Percentiles rank a stretch among this genome's conserved stretches.
These are phyloP conservation scores for Scatophagus argus DNA, from an alignment of 2,113 vertebrate species.

Conservation along the genomic window DNA sequence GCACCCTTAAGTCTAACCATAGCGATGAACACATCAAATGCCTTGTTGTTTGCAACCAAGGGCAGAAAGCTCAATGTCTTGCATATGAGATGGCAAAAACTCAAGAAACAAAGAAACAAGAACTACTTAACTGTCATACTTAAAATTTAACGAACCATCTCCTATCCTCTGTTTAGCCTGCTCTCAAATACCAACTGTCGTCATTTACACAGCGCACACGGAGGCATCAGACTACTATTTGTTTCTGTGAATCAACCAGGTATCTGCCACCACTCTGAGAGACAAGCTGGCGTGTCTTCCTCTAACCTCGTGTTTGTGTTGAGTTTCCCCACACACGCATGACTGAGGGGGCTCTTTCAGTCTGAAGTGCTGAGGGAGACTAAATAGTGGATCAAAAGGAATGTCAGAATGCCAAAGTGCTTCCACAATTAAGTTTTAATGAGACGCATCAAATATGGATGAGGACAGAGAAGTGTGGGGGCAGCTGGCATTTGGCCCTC, in stretches of 20 bases:
- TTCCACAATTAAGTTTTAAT: constrained; percentile 78
- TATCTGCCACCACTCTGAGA: background rate
- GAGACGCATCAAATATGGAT: constrained; percentile 76
- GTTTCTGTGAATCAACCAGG: constrained; percentile 8
- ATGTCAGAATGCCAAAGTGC: constrained; percentile 65
- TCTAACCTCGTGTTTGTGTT: constrained; percentile 15
- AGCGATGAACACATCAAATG: background rate
- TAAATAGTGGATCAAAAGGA: constrained; percentile 68
- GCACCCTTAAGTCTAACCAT: background rate
- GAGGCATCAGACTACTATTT: constrained; percentile 8
- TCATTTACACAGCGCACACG: constrained; percentile 8
- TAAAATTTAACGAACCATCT: constrained; percentile 51
- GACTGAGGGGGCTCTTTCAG: constrained; percentile 35
- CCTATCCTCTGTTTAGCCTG: constrained; percentile 23
- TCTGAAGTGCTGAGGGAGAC: constrained; percentile 59
- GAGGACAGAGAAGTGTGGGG: constrained; percentile 65
- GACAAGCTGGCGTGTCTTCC: constrained; percentile 18
- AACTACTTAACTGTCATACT: constrained; percentile 17
- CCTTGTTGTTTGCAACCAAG: background rate
- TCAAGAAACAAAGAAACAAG: constrained; percentile 32
- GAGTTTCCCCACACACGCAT: constrained; percentile 18
- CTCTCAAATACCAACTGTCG: constrained; percentile 44
- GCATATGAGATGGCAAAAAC: background rate
- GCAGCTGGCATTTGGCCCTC: constrained; percentile 60
- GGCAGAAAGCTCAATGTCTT: background rate